Conservation (phyloP, 1,140 invertebrate species). For the Cyclina sinensis region DNA sequence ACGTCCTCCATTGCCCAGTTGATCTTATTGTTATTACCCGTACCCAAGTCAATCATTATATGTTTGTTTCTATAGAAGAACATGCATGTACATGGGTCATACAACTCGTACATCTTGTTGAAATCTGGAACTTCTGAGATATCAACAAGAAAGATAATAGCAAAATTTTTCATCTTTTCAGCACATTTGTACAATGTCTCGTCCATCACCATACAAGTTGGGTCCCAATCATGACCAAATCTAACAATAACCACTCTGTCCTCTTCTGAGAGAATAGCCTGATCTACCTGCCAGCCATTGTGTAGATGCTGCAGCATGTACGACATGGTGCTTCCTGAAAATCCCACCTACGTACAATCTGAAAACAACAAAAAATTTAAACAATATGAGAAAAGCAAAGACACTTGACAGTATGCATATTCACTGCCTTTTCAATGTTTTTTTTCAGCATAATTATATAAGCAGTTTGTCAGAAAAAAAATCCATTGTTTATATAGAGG, state of each 20-base stretch:
- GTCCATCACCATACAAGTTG: conserved; percentile 99
- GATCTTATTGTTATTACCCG: conserved; percentile 99
- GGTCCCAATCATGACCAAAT: conserved; percentile 99
- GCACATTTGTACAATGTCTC: conserved; percentile 98
- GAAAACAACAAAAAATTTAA: no score
- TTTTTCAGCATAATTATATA: no score
- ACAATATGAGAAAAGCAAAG: no score
- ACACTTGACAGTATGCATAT: no score
- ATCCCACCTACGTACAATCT: background rate
- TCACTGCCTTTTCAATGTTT: no score
- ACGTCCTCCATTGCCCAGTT: conserved; percentile 99
- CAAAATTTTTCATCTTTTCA: conserved; percentile 98
- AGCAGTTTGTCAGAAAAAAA: no score
- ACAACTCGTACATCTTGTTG: conserved; percentile 99
- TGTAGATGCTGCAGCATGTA: conserved; percentile 99
- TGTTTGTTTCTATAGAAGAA: conserved; percentile 99
- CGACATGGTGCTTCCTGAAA: conserved; percentile 91
- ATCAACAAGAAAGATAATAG: conserved; percentile 98
- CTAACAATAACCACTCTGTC: conserved; percentile 98
- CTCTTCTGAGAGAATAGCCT: conserved; percentile 99
- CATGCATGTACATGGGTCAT: conserved; percentile 99
- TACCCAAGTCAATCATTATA: conserved; percentile 99
- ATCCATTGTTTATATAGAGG: no score
- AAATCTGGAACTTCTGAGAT: conserved; percentile 99
- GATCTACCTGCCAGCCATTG: conserved; percentile 99